phyloP scores from a whole-genome alignment of 2,797 vertebrate genomes.

The Coregonus suidteri region DNA sequence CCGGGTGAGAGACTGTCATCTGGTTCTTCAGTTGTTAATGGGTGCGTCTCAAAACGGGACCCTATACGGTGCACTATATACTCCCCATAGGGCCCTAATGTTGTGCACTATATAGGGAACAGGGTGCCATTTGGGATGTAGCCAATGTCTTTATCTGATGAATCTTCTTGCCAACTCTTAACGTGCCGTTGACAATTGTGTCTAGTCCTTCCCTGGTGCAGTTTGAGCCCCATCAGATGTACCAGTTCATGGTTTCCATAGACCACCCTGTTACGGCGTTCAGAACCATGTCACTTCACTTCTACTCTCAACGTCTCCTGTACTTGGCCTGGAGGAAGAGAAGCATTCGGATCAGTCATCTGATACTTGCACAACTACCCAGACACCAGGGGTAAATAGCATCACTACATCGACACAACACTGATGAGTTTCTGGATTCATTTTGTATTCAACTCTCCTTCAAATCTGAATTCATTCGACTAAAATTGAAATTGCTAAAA shows the following conservation, averaged over 20 bases:
- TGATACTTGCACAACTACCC: conserved; percentile 27
- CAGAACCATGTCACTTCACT: conserved; percentile 8
- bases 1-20: conserved; percentile 12
- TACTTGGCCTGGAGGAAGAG: conserved; percentile 36
- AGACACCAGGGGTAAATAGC: conserved; percentile 5
- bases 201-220: background rate
- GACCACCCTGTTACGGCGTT: conserved; percentile 3
- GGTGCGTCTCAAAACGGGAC: too few relatives aligned
- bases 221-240: conserved; percentile 15
- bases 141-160: too few relatives aligned
- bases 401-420: background rate
- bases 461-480: too few relatives aligned
- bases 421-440: background rate
- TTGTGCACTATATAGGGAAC: too few relatives aligned
- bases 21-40: too few relatives aligned
- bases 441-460: too few relatives aligned
- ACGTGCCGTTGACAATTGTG: background rate
- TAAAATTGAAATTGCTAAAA: too few relatives aligned
- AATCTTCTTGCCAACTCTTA: too few relatives aligned
- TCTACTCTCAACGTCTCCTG: conserved; percentile 27
- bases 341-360: conserved; percentile 14
- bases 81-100: too few relatives aligned
- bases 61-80: too few relatives aligned
- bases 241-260: conserved; percentile 31
- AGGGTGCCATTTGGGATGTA: too few relatives aligned